Evolutionary conservation across 2,797 vertebrate genomes (phyloP).

Genomic region (Hippoglossus hippoglossus): DNA sequence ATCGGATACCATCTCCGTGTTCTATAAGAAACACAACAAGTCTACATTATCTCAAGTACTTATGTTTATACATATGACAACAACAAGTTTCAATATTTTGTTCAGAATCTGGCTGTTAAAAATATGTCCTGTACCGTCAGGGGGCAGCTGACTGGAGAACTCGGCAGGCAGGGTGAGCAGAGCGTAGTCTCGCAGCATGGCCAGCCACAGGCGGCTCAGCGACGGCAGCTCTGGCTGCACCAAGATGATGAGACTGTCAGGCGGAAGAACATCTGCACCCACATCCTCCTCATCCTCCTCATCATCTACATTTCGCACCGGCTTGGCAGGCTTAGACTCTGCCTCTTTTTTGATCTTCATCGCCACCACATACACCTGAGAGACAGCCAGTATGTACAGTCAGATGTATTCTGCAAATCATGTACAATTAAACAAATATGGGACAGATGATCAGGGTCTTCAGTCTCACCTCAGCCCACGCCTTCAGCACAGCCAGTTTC

Average conservation of each 20-base stretch:
- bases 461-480: slow-evolving; percentile 94
- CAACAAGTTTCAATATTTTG: neutral
- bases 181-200: slow-evolving; percentile 94
- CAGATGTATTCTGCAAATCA: neutral
- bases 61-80: neutral
- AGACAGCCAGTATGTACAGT: neutral
- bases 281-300: slow-evolving; percentile 91
- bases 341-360: slow-evolving; percentile 99
- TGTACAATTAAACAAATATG: neutral
- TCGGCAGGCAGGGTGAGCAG: slow-evolving; percentile 95
- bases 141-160: slow-evolving; percentile 97
- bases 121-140: slow-evolving; percentile 87
- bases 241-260: slow-evolving; percentile 95
- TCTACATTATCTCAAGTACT: neutral
- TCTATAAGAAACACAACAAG: neutral
- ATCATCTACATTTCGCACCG: slow-evolving; percentile 82
- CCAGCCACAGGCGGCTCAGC: slow-evolving; percentile 95
- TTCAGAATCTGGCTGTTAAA: slow-evolving; percentile 2
- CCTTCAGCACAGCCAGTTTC: slow-evolving; percentile 96
- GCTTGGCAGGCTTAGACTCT: slow-evolving; percentile 87
- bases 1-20: neutral
- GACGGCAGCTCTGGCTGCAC: slow-evolving; percentile 95
- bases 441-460: neutral
- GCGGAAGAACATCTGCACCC: slow-evolving; percentile 88
- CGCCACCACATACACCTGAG: slow-evolving; percentile 95